These are phyloP conservation scores for Nannoperca australis DNA, from an alignment of 2,797 vertebrate genomes.

Conservation along the genomic window DNA sequence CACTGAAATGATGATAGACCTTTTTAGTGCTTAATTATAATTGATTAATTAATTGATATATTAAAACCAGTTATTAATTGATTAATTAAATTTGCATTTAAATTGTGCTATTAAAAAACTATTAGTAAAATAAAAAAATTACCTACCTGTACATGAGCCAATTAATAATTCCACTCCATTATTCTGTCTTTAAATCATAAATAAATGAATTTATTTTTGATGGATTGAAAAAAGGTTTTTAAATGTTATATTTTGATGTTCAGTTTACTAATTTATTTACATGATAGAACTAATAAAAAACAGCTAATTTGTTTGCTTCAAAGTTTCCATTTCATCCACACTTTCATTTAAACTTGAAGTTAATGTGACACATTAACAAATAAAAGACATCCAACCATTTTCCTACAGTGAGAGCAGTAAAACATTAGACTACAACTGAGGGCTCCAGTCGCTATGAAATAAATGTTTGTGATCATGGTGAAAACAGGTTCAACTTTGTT, in stretches of 20 bases:
- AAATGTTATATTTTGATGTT: neutral
- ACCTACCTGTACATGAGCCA: neutral
- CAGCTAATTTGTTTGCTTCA: neutral
- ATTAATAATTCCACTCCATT: conserved; percentile 17
- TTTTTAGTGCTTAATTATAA: conserved; percentile 28
- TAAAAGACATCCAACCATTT: neutral
- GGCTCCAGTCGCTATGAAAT: too few species aligned
- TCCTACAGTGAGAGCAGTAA: neutral
- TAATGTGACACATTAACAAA: neutral
- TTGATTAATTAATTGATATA: conserved; percentile 49
- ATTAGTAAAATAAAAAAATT: conserved; percentile 7
- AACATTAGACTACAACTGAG: neutral
- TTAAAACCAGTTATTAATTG: conserved; percentile 25
- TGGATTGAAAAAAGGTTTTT: neutral
- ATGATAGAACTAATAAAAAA: neutral
- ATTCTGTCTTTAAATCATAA: conserved; percentile 22
- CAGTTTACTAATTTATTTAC: neutral
- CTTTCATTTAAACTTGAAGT: neutral
- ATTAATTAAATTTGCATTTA: conserved; percentile 37
- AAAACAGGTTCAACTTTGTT: too few species aligned
- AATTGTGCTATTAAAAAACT: conserved; percentile 24
- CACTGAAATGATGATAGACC: conserved; percentile 35
- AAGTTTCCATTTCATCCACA: neutral
- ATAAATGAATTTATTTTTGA: neutral
- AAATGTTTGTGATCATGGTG: too few species aligned